These are phyloP conservation scores for Spodoptera littoralis DNA, from an alignment of 2,888 invertebrate species.

Conservation along the genomic window DNA sequence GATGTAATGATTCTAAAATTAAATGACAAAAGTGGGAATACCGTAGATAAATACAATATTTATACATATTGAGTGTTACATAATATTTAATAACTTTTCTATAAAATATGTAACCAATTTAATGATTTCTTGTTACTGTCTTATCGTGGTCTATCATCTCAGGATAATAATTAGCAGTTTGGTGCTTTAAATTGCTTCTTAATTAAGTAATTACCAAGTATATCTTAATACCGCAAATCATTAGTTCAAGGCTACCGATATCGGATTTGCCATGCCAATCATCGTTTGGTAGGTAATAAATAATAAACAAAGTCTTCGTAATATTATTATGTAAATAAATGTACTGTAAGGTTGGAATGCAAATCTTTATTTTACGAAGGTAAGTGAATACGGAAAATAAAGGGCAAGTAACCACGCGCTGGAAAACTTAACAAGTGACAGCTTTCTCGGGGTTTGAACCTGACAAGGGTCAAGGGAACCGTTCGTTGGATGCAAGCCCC, in stretches of 20 bases:
- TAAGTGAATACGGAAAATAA: conserved; percentile 37
- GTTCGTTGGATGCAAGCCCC: conserved; percentile 32
- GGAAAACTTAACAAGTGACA: conserved; percentile 57
- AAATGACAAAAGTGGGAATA: no score
- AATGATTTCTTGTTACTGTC: no score
- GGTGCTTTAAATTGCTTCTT: conserved; percentile 39
- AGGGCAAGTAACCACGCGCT: conserved; percentile 31
- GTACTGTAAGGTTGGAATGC: conserved; percentile 29
- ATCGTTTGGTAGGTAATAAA: no score
- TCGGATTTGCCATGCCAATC: neutral
- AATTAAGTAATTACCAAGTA: conserved; percentile 43
- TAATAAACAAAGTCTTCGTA: no score
- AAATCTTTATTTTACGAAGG: conserved; percentile 48
- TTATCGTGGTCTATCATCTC: no score
- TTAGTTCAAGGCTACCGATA: conserved; percentile 13
- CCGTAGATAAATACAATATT: no score
- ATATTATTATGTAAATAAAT: no score
- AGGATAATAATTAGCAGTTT: conserved; percentile 29
- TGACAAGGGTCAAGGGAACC: conserved; percentile 52
- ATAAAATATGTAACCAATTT: no score
- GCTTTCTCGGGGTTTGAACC: conserved; percentile 33
- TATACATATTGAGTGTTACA: no score
- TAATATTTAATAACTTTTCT: no score
- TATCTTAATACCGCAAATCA: conserved; percentile 33
- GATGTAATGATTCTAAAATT: no score